Evolutionary conservation across 2,888 invertebrate species (phyloP).

Genomic region (Rhyacophila evoluta): DNA sequence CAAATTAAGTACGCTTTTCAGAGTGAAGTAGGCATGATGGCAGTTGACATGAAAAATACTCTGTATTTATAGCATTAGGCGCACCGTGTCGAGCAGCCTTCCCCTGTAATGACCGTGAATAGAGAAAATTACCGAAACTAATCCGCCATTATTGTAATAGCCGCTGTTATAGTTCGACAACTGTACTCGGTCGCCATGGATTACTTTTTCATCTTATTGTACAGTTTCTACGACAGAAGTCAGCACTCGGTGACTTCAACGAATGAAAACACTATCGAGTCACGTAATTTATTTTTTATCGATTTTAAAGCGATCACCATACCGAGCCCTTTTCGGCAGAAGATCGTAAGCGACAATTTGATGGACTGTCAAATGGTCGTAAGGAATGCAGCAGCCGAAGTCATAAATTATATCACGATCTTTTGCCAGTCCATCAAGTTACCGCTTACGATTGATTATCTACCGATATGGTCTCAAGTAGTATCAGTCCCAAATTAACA

Average conservation of each 20-base stretch:
- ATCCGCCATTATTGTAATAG: not conserved
- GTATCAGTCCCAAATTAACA: too few species aligned
- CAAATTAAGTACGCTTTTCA: not conserved
- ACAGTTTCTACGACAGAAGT: not conserved
- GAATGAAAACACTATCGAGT: not conserved
- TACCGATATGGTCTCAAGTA: too few species aligned
- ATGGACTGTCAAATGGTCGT: too few species aligned
- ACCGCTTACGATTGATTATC: too few species aligned
- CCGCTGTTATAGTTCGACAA: not conserved
- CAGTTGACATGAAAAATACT: not conserved
- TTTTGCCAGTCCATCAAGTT: too few species aligned
- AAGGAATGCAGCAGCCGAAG: too few species aligned
- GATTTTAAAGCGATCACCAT: too few species aligned
- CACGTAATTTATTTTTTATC: too few species aligned
- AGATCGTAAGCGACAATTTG: too few species aligned
- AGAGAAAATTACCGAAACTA: constrained; percentile 2
- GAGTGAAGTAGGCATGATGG: not conserved
- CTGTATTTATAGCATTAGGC: constrained; percentile 1
- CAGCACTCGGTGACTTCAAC: not conserved
- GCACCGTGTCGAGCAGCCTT: constrained; percentile 10
- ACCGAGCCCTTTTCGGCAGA: too few species aligned
- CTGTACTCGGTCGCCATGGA: not conserved
- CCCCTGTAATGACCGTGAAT: not conserved
- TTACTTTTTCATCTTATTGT: not conserved
- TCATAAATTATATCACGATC: too few species aligned